Evolutionary conservation across 2,113 vertebrate species (phyloP).

Genomic region (human): GRCh38 chr4:90892501-90893000

Average conservation of each 20-base stretch:
- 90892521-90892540: background rate
- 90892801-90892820: background rate
- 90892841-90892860: background rate
- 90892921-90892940: background rate
- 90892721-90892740: background rate
- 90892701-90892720: background rate
- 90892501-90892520: background rate
- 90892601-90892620: slow-evolving; percentile 1
- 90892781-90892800: background rate
- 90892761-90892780: background rate
- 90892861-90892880: background rate
- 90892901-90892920: background rate
- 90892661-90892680: background rate
- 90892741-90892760: background rate
- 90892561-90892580: background rate
- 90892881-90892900: background rate
- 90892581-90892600: background rate
- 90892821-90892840: background rate
- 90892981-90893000: background rate
- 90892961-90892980: background rate
- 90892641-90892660: background rate
- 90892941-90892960: background rate
- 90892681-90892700: background rate
- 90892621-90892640: background rate
- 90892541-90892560: background rate